Evolutionary conservation across 2,888 invertebrate species (phyloP).

Genomic region (Epistrophe grossulariae): DNA sequence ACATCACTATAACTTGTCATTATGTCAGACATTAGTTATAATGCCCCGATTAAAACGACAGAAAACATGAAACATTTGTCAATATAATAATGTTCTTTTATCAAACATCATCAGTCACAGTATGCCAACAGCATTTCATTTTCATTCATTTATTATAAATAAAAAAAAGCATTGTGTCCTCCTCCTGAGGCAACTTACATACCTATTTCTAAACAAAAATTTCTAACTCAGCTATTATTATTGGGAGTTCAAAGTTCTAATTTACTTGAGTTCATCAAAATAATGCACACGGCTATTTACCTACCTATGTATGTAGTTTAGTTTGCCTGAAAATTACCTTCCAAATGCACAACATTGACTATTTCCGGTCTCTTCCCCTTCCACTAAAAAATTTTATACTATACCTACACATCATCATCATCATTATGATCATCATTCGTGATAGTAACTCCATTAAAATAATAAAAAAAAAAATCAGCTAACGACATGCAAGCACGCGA

Average conservation of each 20-base stretch:
- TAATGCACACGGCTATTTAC: slow-evolving; percentile 11
- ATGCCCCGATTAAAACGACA: not conserved
- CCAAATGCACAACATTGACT: slow-evolving; percentile 41
- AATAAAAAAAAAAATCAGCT: slow-evolving; percentile 53
- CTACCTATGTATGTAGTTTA: not conserved
- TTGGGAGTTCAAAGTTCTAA: slow-evolving; percentile 64
- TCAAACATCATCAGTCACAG: slow-evolving; percentile 41
- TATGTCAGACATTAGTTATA: not conserved
- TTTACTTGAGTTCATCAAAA: slow-evolving; percentile 49
- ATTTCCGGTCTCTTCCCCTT: slow-evolving; percentile 28
- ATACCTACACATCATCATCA: slow-evolving; percentile 23
- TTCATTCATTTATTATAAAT: slow-evolving; percentile 41
- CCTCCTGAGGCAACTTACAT: slow-evolving; percentile 15
- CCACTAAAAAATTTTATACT: not conserved
- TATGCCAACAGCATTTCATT: slow-evolving; percentile 33
- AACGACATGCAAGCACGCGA: slow-evolving; percentile 68
- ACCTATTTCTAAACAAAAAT: slow-evolving; percentile 7
- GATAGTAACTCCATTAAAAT: slow-evolving; percentile 47
- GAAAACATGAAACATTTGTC: slow-evolving; percentile 19
- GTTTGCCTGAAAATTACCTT: slow-evolving; percentile 15
- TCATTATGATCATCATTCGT: slow-evolving; percentile 44
- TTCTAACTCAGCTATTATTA: slow-evolving; percentile 15
- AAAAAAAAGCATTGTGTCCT: not conserved
- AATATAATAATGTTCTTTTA: slow-evolving; percentile 28
- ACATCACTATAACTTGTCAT: not conserved